Conservation (phyloP, 2,113 vertebrate species). For the Microcebus griseorufus region DNA sequence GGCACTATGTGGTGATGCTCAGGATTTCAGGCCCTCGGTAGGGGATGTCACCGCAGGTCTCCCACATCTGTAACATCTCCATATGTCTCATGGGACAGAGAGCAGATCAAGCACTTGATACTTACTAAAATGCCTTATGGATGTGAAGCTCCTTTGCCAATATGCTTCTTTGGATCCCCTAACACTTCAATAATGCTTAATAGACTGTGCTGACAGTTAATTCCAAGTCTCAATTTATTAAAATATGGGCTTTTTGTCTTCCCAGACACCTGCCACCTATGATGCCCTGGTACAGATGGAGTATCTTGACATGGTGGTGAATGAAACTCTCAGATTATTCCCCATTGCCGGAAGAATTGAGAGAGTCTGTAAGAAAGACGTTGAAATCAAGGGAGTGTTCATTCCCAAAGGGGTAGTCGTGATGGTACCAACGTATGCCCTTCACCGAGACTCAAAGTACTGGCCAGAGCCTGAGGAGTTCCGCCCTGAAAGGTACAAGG, state of each 20-base stretch:
- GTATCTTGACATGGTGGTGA: constrained; percentile 90
- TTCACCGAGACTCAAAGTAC: constrained; percentile 82
- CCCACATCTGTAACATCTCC: background rate
- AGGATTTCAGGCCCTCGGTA: background rate
- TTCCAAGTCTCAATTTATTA: background rate
- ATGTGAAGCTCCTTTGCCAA: no score
- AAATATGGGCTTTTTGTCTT: background rate
- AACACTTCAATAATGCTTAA: background rate
- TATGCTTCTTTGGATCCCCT: background rate
- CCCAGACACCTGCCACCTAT: constrained; percentile 82
- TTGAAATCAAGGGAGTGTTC: constrained; percentile 86
- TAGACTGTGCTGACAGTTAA: background rate
- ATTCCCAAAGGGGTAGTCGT: constrained; percentile 87
- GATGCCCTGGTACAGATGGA: constrained; percentile 87
- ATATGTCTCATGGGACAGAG: background rate
- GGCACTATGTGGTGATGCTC: background rate
- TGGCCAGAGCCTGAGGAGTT: constrained; percentile 90
- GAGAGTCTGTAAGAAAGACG: constrained; percentile 88
- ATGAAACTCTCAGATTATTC: constrained; percentile 87
- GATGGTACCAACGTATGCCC: constrained; percentile 80
- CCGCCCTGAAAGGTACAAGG: constrained; percentile 91
- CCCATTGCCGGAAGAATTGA: constrained; percentile 82
- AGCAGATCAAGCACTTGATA: background rate
- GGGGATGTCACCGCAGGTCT: background rate
- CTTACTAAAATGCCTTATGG: background rate